These are phyloP conservation scores for Phrixothrix hirtus DNA, from an alignment of 2,888 invertebrate species.

Conservation along the genomic window DNA sequence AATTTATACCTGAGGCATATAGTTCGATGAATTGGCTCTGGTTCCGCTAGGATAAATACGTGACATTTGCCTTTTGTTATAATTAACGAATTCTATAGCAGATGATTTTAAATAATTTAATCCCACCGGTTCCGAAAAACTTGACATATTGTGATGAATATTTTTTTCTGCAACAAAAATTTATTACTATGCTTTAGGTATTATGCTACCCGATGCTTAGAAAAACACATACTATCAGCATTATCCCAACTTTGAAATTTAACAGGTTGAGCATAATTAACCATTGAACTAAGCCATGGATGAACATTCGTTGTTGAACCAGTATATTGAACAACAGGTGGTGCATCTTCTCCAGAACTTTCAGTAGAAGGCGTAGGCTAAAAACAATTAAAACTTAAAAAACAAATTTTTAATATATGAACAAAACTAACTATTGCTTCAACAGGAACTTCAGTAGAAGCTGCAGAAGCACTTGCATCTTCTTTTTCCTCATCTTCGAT, in stretches of 20 bases:
- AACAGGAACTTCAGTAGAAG: constrained; percentile 49
- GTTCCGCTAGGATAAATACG: constrained; percentile 99
- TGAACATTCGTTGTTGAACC: constrained; percentile 99
- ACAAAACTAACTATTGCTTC: constrained; percentile 42
- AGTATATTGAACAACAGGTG: constrained; percentile 80
- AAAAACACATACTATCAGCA: constrained; percentile 78
- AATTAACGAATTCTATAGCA: constrained; percentile 99
- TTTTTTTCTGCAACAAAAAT: constrained; percentile 73
- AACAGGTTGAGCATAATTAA: constrained; percentile 99
- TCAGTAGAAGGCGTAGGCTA: constrained; percentile 62
- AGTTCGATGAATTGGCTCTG: constrained; percentile 97
- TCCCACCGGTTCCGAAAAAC: constrained; percentile 97
- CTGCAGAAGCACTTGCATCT: constrained; percentile 74
- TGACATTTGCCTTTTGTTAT: constrained; percentile 99
- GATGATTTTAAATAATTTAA: constrained; percentile 93
- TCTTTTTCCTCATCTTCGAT: constrained; percentile 90
- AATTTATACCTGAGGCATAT: constrained; percentile 88
- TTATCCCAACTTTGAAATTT: constrained; percentile 98
- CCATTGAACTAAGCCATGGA: constrained; percentile 97
- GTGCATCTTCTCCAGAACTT: constrained; percentile 63
- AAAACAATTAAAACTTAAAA: too few species aligned
- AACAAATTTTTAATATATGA: neutral
- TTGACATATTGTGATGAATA: constrained; percentile 98
- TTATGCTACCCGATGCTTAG: too few species aligned
- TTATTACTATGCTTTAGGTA: too few species aligned